Conservation (phyloP, 2,888 invertebrate genomes). For the Sthenelais limicola region DNA sequence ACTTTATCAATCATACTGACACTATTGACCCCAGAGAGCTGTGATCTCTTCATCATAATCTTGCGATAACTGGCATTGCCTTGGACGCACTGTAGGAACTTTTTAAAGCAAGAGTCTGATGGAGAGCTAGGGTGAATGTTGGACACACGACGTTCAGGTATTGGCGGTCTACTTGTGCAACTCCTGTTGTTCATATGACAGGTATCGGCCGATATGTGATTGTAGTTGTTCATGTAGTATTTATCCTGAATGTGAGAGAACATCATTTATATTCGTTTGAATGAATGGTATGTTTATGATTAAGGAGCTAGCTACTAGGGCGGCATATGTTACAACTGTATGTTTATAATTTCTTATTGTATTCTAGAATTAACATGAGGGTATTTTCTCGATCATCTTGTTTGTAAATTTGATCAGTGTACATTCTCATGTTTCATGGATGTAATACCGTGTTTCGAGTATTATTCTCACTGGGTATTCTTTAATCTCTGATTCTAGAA, state of each 20-base stretch:
- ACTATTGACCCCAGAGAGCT: conserved; percentile 46
- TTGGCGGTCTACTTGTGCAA: neutral
- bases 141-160: neutral
- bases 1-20: conserved; percentile 50
- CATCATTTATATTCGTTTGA: too few relatives aligned
- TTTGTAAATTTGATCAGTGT: too few relatives aligned
- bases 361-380: too few relatives aligned
- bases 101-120: conserved; percentile 32
- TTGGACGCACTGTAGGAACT: conserved; percentile 46
- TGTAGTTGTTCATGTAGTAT: conserved; percentile 34
- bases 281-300: too few relatives aligned
- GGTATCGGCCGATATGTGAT: conserved; percentile 7
- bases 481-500: too few relatives aligned
- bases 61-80: conserved; percentile 44
- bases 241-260: conserved; percentile 10
- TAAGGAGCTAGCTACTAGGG: too few relatives aligned
- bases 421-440: too few relatives aligned
- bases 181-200: neutral
- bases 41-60: conserved; percentile 27
- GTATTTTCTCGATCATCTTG: too few relatives aligned
- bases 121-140: neutral
- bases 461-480: too few relatives aligned
- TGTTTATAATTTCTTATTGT: too few relatives aligned
- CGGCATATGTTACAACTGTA: too few relatives aligned
- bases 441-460: too few relatives aligned